Evolutionary conservation across 2,113 vertebrate genomes (phyloP).

Genomic region (Syngnathoides biaculeatus): DNA sequence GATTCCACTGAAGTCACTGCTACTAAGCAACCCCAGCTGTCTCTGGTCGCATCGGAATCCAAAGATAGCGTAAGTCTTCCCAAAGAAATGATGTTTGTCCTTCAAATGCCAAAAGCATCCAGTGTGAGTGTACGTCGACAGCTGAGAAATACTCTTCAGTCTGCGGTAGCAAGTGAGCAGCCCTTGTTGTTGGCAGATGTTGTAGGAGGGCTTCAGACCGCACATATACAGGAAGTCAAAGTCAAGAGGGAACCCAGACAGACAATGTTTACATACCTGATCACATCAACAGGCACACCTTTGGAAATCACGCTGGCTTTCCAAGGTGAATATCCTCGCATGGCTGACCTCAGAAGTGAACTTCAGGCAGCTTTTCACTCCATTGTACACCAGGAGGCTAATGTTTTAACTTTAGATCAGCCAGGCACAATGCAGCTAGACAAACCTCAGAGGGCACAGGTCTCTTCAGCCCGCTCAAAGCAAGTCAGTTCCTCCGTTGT

Average conservation of each 20-base stretch:
- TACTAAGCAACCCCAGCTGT: slow-evolving; percentile 64
- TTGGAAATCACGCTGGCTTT: slow-evolving; percentile 81
- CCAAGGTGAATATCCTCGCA: slow-evolving; percentile 78
- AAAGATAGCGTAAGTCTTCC: slow-evolving; percentile 64
- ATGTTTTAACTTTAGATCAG: slow-evolving; percentile 75
- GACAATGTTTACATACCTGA: slow-evolving; percentile 78
- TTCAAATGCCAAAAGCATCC: slow-evolving; percentile 68
- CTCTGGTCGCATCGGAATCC: slow-evolving; percentile 63
- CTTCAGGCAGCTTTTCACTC: slow-evolving; percentile 81
- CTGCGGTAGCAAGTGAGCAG: slow-evolving; percentile 77
- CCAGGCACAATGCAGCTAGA: slow-evolving; percentile 62
- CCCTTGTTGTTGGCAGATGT: slow-evolving; percentile 78
- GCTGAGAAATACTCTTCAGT: slow-evolving; percentile 77
- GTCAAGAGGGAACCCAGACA: slow-evolving; percentile 74
- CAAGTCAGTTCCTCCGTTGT: slow-evolving; percentile 65
- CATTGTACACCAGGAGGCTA: slow-evolving; percentile 79
- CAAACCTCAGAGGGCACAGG: slow-evolving; percentile 55
- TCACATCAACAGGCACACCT: slow-evolving; percentile 73
- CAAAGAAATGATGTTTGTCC: slow-evolving; percentile 77
- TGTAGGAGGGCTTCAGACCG: slow-evolving; percentile 68
- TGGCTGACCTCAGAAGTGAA: slow-evolving; percentile 77
- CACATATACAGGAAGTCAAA: slow-evolving; percentile 76
- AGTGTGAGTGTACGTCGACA: slow-evolving; percentile 74
- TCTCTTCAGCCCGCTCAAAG: slow-evolving; percentile 53
- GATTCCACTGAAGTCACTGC: slow-evolving; percentile 41